These are phyloP conservation scores for Selene dorsalis DNA, from an alignment of 2,797 vertebrate species.

Conservation along the genomic window DNA sequence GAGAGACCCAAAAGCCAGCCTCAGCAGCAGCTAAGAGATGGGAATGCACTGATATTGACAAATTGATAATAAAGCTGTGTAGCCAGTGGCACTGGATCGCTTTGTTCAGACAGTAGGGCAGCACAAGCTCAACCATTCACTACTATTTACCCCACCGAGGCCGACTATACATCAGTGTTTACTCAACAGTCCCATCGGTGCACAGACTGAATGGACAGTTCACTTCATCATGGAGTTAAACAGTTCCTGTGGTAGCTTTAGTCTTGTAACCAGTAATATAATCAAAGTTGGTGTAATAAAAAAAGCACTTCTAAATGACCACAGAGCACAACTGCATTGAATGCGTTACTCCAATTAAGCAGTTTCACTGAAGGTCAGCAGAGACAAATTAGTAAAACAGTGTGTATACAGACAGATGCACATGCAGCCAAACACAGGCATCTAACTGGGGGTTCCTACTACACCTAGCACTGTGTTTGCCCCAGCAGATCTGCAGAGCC, in stretches of 20 bases:
- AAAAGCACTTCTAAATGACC: conserved; percentile 2
- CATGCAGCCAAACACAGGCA: background rate
- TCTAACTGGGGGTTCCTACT: background rate
- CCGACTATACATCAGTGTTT: conserved; percentile 28
- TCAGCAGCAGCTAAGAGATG: conserved; percentile 3
- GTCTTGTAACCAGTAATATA: background rate
- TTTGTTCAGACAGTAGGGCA: conserved; percentile 31
- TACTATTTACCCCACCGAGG: conserved; percentile 32
- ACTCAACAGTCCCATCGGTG: conserved; percentile 8
- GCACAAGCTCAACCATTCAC: conserved; percentile 26
- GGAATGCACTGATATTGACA: conserved; percentile 50
- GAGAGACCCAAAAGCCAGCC: background rate
- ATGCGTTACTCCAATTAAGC: background rate
- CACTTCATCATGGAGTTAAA: conserved; percentile 8
- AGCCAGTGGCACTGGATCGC: conserved; percentile 19
- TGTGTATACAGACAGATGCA: conserved; percentile 9
- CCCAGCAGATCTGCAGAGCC: conserved; percentile 33
- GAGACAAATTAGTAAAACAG: background rate
- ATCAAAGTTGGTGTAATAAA: conserved; percentile 1
- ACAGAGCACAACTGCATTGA: background rate
- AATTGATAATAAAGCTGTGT: conserved; percentile 53
- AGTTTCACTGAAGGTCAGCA: background rate
- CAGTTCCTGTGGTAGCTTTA: conserved; percentile 10
- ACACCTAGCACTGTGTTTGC: conserved; percentile 16
- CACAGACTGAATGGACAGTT: conserved; percentile 5